Base-by-base conservation (phyloP, 2,888 invertebrate genomes). In the Resseliella maxima region DNA sequence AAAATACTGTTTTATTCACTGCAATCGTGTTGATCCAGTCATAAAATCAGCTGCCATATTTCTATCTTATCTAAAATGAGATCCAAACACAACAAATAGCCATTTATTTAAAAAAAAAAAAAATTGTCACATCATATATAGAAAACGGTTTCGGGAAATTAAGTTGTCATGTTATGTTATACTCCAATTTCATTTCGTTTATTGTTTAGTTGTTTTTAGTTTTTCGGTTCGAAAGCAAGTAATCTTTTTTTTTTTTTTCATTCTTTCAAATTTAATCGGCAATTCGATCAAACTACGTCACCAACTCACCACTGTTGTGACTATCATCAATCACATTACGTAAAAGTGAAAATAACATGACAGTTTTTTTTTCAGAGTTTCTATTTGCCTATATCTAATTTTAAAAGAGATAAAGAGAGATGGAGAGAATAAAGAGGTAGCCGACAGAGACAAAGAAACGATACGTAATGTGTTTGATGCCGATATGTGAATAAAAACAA, bases 41-140 rank as follows among this genome's bases (percentile, higher is more conserved):
- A 38, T 36, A 24, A 38, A 83, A 38, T 38, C 83, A 83, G 83
- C 83, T 83, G 83, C 83, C 83, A 83, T 83, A 38, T 38, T 72
- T 72, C 72, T 72, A 12, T 72, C 83, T 83, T 38, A 83, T 83
- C 83, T 83, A 83, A 38, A 83, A 38, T 38, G n/a, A n/a, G 38
- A 83, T n/a, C n/a, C 6, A 54, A 54, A 54, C 6, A n/a, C 6
- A 54, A 54, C n/a, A n/a, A n/a, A 54, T n/a, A n/a, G n/a, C n/a
- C n/a, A n/a, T n/a, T n/a, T n/a, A 24, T 64, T 72, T 0, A 59
- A 59, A 59, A 2, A 59, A n/a, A 59, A 1, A n/a, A 59, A n/a
- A n/a, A 59, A 59, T 24, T 2, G 10, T 24, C 41, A 59, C 24
- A 59, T 2, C 10, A 50, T 50, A 50, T 18, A 18, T 50, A 50